Conservation (phyloP, 1,140 invertebrate species). For the Thaumetopoea pityocampa region DNA sequence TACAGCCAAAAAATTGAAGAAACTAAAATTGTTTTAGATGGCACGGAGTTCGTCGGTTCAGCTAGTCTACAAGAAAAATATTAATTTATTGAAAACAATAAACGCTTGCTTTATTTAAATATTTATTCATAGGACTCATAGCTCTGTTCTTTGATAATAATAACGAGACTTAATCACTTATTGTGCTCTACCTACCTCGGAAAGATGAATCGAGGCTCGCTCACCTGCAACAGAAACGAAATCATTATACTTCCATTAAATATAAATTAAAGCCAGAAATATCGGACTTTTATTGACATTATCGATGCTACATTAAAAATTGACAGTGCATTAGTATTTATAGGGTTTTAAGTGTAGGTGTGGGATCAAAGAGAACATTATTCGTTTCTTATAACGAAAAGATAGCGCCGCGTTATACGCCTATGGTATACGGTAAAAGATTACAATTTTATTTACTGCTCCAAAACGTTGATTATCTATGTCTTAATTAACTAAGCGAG, state of each 20-base stretch:
- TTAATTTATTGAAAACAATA: no score
- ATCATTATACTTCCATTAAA: slow-evolving; percentile 40
- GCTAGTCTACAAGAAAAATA: no score
- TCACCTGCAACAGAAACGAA: slow-evolving; percentile 19
- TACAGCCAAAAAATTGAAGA: no score
- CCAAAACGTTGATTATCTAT: slow-evolving; percentile 72
- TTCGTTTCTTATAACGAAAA: slow-evolving; percentile 56
- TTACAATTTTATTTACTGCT: slow-evolving; percentile 73
- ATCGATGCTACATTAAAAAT: slow-evolving; percentile 65
- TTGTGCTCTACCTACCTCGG: no score
- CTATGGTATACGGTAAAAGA: slow-evolving; percentile 59
- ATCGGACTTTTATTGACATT: slow-evolving; percentile 40
- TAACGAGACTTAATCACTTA: no score
- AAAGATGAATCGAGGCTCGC: no score
- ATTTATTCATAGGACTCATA: no score
- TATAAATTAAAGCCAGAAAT: slow-evolving; percentile 22
- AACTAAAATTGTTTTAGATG: no score
- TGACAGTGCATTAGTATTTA: slow-evolving; percentile 72
- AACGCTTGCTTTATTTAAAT: no score
- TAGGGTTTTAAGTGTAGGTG: slow-evolving; percentile 58
- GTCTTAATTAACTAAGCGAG: slow-evolving; percentile 73
- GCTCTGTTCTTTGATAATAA: no score
- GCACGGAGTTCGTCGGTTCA: no score
- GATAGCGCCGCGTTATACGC: slow-evolving; percentile 67
- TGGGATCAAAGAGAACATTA: slow-evolving; percentile 66